Evolutionary conservation across 2,797 vertebrate species (phyloP), one percentile per base, ranked within the genome.

Genomic region (Peromyscus nudipes): DNA sequence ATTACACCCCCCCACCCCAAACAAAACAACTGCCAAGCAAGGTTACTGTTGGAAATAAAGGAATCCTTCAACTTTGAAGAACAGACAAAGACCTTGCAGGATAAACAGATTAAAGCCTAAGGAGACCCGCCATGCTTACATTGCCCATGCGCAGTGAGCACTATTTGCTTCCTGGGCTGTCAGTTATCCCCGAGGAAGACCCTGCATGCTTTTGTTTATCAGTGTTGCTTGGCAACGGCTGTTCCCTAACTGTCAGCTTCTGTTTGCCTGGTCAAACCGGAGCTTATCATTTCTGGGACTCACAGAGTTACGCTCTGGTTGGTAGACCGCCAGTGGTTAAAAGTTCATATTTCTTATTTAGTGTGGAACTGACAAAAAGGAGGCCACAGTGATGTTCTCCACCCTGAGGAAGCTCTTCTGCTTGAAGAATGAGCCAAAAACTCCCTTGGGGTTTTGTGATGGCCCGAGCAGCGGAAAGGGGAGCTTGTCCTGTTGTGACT

Each of bases 361-460:
- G 17, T 49, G 64, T 14, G 67, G 19, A 49, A 11, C 31, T 23
- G 31, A 52, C 31, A n/a, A 12, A 23, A 69, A 69, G 11, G 19
- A n/a, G 46, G 31, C 43, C 12, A 25, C 31, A 52, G 64, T 25
- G 12, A 69, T 86, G 83, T n/a, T 86, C 31, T 69, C 64, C 6
- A 69, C 64, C 21, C 14, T 69, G 4, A 49, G 12, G 43, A 69
- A 86, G 3, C 7, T 69, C 43, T 52, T 65, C 43, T 67, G 83
- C 62, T 67, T 14, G 25, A 85, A 85, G 62, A 49, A 8, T 67
- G 62, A 85, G 62, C 43, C 43, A 2, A 49, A 67, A n/a, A 85
- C 83, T 1, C 83, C 83, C 4, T 49, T 85, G 43, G 83, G 83
- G 43, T 85, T 85, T 85, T 86, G 83, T 86, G 83, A 86, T 16